phyloP scores from a whole-genome alignment of 2,113 vertebrate genomes.

The Passer domesticus region DNA sequence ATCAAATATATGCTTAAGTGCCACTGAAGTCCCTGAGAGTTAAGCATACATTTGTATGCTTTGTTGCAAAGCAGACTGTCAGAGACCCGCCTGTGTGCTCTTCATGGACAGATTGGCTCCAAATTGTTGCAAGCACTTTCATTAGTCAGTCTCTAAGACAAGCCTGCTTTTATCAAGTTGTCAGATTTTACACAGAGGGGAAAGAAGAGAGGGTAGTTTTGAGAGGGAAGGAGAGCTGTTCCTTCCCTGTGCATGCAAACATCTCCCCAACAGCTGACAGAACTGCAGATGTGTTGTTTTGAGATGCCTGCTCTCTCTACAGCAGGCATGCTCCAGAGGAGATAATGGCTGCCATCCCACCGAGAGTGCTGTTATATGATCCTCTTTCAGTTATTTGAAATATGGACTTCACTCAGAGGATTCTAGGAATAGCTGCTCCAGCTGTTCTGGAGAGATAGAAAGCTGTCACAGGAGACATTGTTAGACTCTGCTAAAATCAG shows the following conservation, averaged over 20 bases:
- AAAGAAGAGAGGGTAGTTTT: not conserved
- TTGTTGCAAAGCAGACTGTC: not conserved
- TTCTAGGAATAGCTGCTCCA: constrained; percentile 64
- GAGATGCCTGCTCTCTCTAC: constrained; percentile 12
- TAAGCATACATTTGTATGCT: not conserved
- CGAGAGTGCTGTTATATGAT: constrained; percentile 24
- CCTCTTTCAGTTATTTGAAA: constrained; percentile 64
- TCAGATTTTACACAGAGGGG: not conserved
- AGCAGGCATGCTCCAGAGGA: constrained; percentile 5
- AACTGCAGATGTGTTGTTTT: not conserved
- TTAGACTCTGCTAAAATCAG: constrained; percentile 47
- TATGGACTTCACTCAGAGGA: constrained; percentile 57
- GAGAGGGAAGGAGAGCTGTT: not conserved
- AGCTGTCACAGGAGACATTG: constrained; percentile 54
- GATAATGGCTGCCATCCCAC: constrained; percentile 39
- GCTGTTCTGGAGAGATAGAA: constrained; percentile 62
- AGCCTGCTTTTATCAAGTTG: not conserved
- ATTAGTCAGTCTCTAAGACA: not conserved
- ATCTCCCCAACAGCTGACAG: not conserved
- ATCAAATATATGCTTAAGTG: not conserved
- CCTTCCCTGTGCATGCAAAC: not conserved
- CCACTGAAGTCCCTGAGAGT: not conserved
- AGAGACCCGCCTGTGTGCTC: not conserved
- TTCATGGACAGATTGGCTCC: not conserved
- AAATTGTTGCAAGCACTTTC: not conserved